Evolutionary conservation across 1,140 invertebrate species (phyloP).

Genomic region (Tetramorium alpestre): DNA sequence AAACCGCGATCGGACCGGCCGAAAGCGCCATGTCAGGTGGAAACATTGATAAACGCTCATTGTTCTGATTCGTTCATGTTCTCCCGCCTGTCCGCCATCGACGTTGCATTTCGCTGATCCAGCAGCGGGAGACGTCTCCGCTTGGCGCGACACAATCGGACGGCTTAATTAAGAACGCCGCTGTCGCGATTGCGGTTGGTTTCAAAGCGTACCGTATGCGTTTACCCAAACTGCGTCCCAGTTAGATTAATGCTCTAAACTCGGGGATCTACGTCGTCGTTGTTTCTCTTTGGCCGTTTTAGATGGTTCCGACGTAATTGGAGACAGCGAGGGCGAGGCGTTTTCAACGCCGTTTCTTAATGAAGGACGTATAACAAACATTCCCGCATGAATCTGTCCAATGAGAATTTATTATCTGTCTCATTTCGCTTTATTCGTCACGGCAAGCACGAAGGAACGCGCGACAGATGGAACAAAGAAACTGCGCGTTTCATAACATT

Average conservation of each 20-base stretch:
- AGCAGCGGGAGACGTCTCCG: background rate
- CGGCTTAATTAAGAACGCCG: constrained; percentile 51
- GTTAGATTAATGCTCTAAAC: constrained; percentile 41
- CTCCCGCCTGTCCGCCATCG: constrained; percentile 3
- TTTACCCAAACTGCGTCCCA: background rate
- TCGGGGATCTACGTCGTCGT: background rate
- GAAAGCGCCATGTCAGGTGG: constrained; percentile 29
- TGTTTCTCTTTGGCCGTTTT: constrained; percentile 8
- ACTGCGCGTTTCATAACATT: background rate
- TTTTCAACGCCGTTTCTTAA: constrained; percentile 24
- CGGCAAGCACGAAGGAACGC: background rate
- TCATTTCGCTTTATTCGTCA: background rate
- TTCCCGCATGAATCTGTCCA: background rate
- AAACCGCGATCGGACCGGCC: constrained; percentile 20
- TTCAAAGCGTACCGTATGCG: constrained; percentile 18
- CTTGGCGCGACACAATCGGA: constrained; percentile 7
- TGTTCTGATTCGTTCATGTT: constrained; percentile 16
- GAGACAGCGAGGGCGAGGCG: background rate
- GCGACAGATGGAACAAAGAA: background rate
- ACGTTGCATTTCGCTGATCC: background rate
- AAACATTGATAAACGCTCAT: constrained; percentile 55
- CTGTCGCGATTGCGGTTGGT: constrained; percentile 11
- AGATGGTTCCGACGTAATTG: constrained; percentile 10
- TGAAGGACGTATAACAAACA: constrained; percentile 10
- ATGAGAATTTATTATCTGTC: constrained; percentile 18